Percentiles rank a stretch among this genome's conserved stretches.
These are phyloP conservation scores for Prosopocoilus inquinatus DNA, from an alignment of 2,888 invertebrate genomes.

Conservation along the genomic window DNA sequence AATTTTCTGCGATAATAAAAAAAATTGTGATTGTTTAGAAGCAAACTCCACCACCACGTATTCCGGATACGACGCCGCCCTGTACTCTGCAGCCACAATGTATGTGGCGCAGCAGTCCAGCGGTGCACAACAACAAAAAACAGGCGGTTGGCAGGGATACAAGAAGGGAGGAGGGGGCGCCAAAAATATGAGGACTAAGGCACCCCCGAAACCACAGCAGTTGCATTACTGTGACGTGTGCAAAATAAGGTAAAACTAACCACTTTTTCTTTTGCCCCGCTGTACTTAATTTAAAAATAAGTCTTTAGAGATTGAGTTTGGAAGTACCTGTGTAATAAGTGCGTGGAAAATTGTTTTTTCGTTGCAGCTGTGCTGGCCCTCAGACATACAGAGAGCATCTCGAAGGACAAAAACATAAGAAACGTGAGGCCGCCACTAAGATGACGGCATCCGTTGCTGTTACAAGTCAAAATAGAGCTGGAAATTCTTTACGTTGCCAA, in stretches of 20 bases:
- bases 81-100: conserved; percentile 93
- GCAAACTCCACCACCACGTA: conserved; percentile 68
- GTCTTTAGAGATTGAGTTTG: not conserved
- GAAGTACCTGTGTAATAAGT: not conserved
- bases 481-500: conserved; percentile 85
- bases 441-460: conserved; percentile 64
- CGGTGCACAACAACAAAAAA: conserved; percentile 50
- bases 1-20: not conserved
- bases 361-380: conserved; percentile 48
- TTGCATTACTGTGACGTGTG: conserved; percentile 98
- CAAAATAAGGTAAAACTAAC: conserved; percentile 78
- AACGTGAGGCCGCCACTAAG: conserved; percentile 88
- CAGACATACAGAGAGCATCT: conserved; percentile 92
- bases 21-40: conserved; percentile 37
- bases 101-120: conserved; percentile 80
- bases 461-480: conserved; percentile 61
- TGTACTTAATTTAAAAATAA: not conserved
- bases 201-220: conserved; percentile 87
- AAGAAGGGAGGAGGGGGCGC: conserved; percentile 57
- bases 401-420: conserved; percentile 98
- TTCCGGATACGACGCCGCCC: conserved; percentile 90
- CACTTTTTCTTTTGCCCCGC: not conserved
- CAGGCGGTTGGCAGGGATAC: conserved; percentile 62
- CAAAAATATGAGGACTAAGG: conserved; percentile 68
- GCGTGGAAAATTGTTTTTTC: conserved; percentile 2